Percentiles rank a stretch among this genome's conserved stretches.
phyloP scores from a whole-genome alignment of 1,140 invertebrate genomes.

The Macrocentrus cingulum region DNA sequence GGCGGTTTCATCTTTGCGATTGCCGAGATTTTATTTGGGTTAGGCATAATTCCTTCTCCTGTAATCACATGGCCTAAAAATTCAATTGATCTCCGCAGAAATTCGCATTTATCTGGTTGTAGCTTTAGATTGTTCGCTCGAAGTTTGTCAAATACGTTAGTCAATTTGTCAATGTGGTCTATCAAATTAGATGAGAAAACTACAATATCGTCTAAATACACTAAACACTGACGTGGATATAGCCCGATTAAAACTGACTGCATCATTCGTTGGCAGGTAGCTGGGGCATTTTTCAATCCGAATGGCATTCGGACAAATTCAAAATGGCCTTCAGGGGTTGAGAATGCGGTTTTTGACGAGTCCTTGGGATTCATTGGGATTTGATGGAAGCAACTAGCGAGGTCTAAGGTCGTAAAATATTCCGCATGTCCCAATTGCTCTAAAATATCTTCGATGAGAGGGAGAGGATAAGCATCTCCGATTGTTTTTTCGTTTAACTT shows the following conservation, averaged over 20 bases:
- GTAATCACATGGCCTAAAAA: constrained; percentile 52
- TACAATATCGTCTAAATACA: constrained; percentile 35
- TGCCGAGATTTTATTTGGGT: constrained; percentile 40
- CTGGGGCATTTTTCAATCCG: constrained; percentile 7
- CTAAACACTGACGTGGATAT: constrained; percentile 4
- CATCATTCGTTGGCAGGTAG: constrained; percentile 18
- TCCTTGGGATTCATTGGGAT: constrained; percentile 1
- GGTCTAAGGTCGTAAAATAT: constrained; percentile 8
- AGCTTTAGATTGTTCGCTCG: constrained; percentile 1
- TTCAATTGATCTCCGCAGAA: constrained; percentile 22
- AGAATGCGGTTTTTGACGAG: constrained; percentile 11
- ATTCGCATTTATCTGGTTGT: constrained; percentile 17
- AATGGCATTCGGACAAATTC: constrained; percentile 13
- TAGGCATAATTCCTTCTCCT: constrained; percentile 30
- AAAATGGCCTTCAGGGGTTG: constrained; percentile 15
- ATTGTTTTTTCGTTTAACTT: constrained; percentile 12
- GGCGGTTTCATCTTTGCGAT: constrained; percentile 41
- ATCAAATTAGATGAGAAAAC: constrained; percentile 1
- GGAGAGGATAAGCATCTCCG: constrained; percentile 14
- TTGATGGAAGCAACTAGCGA: constrained; percentile 15
- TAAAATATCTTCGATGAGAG: constrained; percentile 14
- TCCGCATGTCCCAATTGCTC: constrained; percentile 12
- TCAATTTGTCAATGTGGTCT: not conserved
- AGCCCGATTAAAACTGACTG: constrained; percentile 3
- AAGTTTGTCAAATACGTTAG: not conserved